Percentiles rank a stretch among this genome's conserved stretches.
Conservation (phyloP, 2,113 vertebrate genomes). For the human region GRCh38 chr4:6369501-6370000, state of each 20-base stretch:
- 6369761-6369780: not conserved
- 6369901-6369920: not conserved
- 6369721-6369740: not conserved
- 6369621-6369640: not conserved
- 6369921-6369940: too few relatives aligned
- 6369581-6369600: not conserved
- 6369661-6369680: rapidly evolving
- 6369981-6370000: not conserved
- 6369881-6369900: not conserved
- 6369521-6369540: rapidly evolving
- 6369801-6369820: not conserved
- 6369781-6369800: not conserved
- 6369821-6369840: not conserved
- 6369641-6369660: not conserved
- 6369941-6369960: not conserved
- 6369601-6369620: not conserved
- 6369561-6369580: rapidly evolving
- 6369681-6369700: not conserved
- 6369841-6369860: not conserved
- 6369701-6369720: not conserved
- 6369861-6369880: not conserved
- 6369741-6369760: not conserved
- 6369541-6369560: rapidly evolving
- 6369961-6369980: not conserved
- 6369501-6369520: not conserved